These are phyloP conservation scores for Stylophora pistillata DNA, from an alignment of 64 coral and sea anemone species.

Conservation along the genomic window DNA sequence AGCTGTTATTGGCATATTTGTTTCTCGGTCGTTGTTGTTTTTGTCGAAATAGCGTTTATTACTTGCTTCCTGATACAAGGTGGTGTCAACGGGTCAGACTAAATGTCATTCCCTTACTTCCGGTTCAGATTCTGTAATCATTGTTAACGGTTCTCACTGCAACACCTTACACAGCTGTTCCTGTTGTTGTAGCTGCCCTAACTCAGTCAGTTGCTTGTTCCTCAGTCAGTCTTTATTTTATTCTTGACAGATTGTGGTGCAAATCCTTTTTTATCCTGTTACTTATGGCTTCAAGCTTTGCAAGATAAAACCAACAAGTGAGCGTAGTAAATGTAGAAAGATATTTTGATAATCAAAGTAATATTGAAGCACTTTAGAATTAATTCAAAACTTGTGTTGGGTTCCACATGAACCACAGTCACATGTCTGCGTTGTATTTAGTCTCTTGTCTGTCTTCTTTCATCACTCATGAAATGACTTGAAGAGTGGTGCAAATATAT, in stretches of 20 bases:
- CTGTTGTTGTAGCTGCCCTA: no score
- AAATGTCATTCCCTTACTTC: conserved; percentile 26
- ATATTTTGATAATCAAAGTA: no score
- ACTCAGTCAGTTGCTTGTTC: background rate
- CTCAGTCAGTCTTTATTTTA: background rate
- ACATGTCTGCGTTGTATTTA: no score
- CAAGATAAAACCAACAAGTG: conserved; percentile 24
- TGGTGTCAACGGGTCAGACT: background rate
- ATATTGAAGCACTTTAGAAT: background rate
- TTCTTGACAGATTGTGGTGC: conserved; percentile 15
- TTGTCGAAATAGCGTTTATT: background rate
- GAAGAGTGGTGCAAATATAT: background rate
- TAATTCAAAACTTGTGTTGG: no score
- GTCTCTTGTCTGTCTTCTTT: no score
- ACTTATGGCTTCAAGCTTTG: conserved; percentile 32
- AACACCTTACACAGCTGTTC: no score
- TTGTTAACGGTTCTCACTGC: no score
- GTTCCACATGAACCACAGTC: no score
- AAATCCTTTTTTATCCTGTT: conserved; percentile 25
- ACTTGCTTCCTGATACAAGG: background rate
- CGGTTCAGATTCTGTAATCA: background rate
- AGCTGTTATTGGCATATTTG: background rate
- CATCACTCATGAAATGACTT: no score
- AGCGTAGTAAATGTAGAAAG: background rate
- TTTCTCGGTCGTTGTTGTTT: background rate